These are phyloP conservation scores for Hepsetus odoe DNA, from an alignment of 2,113 vertebrate genomes.

Conservation along the genomic window DNA sequence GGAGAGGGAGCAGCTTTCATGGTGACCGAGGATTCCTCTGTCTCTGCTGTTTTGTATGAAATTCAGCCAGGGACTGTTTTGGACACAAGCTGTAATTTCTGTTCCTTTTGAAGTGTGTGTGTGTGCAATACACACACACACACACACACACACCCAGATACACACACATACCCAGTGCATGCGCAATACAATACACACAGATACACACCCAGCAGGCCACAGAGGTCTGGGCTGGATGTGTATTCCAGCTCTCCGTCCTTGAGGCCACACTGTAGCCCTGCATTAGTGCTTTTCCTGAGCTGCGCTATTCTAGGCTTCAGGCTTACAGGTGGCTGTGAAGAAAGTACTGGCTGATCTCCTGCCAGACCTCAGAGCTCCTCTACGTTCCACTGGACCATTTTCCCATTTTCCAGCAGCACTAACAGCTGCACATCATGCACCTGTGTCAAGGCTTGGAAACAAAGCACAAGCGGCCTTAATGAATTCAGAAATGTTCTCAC, in stretches of 20 bases:
- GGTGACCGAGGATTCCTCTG: slow-evolving; percentile 67
- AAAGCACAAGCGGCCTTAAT: background rate
- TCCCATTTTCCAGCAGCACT: background rate
- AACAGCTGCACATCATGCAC: slow-evolving; percentile 7
- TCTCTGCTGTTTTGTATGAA: slow-evolving; percentile 73
- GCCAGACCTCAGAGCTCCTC: slow-evolving; percentile 8
- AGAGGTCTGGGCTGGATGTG: slow-evolving; percentile 31
- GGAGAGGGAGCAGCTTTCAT: slow-evolving; percentile 7
- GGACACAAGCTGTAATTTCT: slow-evolving; percentile 75
- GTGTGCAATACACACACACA: slow-evolving; percentile 59
- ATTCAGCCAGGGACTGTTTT: slow-evolving; percentile 73
- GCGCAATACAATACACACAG: slow-evolving; percentile 33
- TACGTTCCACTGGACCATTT: background rate
- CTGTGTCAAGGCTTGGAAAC: background rate
- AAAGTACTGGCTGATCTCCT: slow-evolving; percentile 6
- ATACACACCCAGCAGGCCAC: slow-evolving; percentile 20
- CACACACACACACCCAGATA: slow-evolving; percentile 28
- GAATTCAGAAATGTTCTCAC: too few species aligned
- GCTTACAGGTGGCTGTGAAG: slow-evolving; percentile 10
- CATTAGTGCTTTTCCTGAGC: slow-evolving; percentile 20
- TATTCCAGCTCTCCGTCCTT: slow-evolving; percentile 50
- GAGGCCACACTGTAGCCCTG: slow-evolving; percentile 16
- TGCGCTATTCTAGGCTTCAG: slow-evolving; percentile 4
- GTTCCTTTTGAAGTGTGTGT: slow-evolving; percentile 69
- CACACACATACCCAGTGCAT: slow-evolving; percentile 52